Percentiles rank a stretch among this genome's conserved stretches.
phyloP scores from a whole-genome alignment of 30 jellyfish, hydroid and myxozoan species.

The Morbakka virulenta region DNA sequence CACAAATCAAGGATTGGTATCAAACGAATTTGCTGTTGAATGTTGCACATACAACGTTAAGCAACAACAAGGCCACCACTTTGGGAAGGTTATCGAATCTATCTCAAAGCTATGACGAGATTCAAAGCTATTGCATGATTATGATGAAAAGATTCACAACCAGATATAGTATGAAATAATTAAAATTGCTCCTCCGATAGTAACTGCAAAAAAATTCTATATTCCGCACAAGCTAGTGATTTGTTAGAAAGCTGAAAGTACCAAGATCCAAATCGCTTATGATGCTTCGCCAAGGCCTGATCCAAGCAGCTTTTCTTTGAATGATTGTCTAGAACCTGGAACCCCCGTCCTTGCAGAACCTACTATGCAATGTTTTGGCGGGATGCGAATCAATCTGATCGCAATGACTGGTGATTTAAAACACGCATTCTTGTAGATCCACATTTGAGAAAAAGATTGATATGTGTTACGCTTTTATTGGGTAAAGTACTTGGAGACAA shows the following conservation, averaged over 20 bases:
- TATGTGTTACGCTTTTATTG: conserved; percentile 46
- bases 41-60: conserved; percentile 6
- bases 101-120: conserved; percentile 14
- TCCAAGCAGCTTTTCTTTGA: conserved; percentile 31
- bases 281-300: conserved; percentile 67
- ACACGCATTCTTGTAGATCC: conserved; percentile 60
- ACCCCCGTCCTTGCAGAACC: too few relatives aligned
- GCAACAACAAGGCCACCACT: conserved; percentile 27
- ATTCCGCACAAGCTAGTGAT: conserved; percentile 67
- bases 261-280: conserved; percentile 59
- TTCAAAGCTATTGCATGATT: conserved; percentile 39
- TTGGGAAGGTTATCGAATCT: conserved; percentile 32
- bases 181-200: conserved; percentile 50
- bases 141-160: conserved; percentile 35
- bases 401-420: too few relatives aligned
- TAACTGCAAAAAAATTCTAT: conserved; percentile 30
- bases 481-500: conserved; percentile 21
- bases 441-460: conserved; percentile 56
- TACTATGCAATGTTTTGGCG: too few relatives aligned
- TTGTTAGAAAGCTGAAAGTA: conserved; percentile 50
- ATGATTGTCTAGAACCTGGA: conserved; percentile 68
- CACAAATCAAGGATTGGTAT: conserved; percentile 44
- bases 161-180: conserved; percentile 54
- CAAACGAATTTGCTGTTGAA: conserved; percentile 33
- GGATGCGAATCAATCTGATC: too few relatives aligned